These are phyloP conservation scores for Gallinago media DNA, from an alignment of 2,113 vertebrate species.

Conservation along the genomic window DNA sequence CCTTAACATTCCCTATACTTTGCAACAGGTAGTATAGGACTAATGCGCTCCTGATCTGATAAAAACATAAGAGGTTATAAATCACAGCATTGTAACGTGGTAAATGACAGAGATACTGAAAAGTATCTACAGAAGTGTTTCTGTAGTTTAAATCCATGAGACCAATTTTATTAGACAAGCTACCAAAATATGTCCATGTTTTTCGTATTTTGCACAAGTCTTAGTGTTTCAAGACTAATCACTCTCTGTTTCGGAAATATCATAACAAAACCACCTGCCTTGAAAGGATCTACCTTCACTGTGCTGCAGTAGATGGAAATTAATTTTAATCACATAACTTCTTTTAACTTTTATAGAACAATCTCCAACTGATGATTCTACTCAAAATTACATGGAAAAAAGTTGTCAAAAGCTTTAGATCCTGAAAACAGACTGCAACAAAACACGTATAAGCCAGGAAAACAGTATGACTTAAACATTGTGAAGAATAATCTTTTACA, in stretches of 20 bases:
- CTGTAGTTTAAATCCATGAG: neutral
- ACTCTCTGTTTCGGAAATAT: neutral
- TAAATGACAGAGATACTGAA: neutral
- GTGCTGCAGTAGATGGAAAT: neutral
- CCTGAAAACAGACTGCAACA: neutral
- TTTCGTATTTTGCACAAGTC: neutral
- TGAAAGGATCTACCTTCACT: neutral
- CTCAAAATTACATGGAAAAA: neutral
- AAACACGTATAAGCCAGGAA: neutral
- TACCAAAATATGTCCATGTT: neutral
- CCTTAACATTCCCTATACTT: neutral
- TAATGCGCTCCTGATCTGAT: neutral
- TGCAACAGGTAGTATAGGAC: too few species aligned
- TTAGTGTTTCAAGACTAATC: neutral
- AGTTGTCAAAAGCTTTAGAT: slow-evolving; percentile 3
- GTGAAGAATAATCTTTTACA: neutral
- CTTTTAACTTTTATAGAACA: neutral
- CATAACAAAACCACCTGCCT: neutral
- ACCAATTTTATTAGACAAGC: neutral
- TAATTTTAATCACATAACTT: slow-evolving; percentile 12
- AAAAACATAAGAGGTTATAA: neutral
- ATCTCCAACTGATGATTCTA: neutral
- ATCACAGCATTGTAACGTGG: rapidly evolving
- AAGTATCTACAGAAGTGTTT: neutral
- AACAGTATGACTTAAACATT: neutral